Percentiles rank a stretch among this genome's conserved stretches.
These are phyloP conservation scores for Oeneis ivallda DNA, from an alignment of 2,888 invertebrate species.

Conservation along the genomic window DNA sequence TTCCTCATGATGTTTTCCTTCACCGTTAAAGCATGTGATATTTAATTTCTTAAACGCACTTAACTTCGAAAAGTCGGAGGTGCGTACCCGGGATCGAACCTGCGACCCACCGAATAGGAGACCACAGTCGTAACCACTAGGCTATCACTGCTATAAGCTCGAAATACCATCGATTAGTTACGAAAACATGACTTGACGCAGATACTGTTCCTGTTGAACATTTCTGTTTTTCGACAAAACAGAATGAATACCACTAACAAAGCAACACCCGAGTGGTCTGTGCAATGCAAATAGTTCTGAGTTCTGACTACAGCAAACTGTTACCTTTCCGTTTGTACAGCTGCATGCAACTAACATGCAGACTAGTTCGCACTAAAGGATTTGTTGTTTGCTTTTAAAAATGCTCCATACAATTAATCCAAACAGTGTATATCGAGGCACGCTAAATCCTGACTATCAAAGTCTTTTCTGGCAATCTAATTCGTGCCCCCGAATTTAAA, in stretches of 20 bases:
- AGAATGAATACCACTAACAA: neutral
- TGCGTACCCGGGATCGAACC: too few species aligned
- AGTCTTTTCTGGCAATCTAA: neutral
- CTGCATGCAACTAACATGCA: neutral
- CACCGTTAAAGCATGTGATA: too few species aligned
- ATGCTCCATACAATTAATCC: neutral
- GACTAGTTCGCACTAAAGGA: neutral
- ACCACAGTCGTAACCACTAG: too few species aligned
- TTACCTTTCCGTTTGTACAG: slow-evolving; percentile 2
- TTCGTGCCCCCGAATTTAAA: neutral
- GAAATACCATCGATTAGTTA: too few species aligned
- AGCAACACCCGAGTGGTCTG: too few species aligned
- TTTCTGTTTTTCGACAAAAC: neutral
- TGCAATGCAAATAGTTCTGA: neutral
- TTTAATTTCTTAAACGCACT: too few species aligned
- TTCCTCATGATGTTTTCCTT: too few species aligned
- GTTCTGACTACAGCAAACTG: neutral
- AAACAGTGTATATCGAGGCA: neutral
- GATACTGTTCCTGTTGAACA: slow-evolving; percentile 1
- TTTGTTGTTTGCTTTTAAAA: neutral
- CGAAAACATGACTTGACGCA: neutral
- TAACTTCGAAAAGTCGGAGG: too few species aligned
- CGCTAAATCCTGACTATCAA: neutral
- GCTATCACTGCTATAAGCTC: too few species aligned
- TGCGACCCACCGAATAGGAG: too few species aligned